phyloP scores from a whole-genome alignment of 2,797 vertebrate genomes.

The Chiloscyllium punctatum region DNA sequence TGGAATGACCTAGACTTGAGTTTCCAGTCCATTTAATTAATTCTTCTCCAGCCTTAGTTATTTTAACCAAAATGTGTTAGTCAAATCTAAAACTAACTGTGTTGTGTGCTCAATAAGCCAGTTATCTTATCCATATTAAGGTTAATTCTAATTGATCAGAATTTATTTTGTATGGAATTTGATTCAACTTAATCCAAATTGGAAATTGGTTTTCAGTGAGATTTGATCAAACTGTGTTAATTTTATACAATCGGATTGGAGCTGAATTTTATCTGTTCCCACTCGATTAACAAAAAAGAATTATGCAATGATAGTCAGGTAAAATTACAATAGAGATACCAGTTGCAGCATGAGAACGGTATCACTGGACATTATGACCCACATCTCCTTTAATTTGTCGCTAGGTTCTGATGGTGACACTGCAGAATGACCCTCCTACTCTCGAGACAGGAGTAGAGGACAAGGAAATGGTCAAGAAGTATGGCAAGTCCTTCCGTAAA shows the following conservation, averaged over 20 bases:
- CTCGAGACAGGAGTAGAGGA: slow-evolving; percentile 39
- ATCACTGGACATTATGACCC: neutral
- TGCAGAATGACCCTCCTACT: slow-evolving; percentile 39
- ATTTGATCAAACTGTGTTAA: neutral
- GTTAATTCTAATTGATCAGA: neutral
- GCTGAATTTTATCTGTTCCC: neutral
- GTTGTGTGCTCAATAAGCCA: neutral
- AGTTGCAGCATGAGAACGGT: neutral
- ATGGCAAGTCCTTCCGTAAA: slow-evolving; percentile 39
- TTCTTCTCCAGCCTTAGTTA: neutral
- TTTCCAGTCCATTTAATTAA: neutral
- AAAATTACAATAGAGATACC: neutral
- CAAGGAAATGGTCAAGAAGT: slow-evolving; percentile 40
- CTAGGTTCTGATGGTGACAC: slow-evolving; percentile 39
- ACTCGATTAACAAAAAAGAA: neutral
- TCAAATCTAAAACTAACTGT: neutral
- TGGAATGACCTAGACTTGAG: neutral
- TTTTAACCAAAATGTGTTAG: neutral
- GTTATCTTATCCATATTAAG: neutral
- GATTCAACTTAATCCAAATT: neutral
- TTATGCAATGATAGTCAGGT: neutral
- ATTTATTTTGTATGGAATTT: neutral
- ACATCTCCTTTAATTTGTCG: neutral
- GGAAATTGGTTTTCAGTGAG: neutral
- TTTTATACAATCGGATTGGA: neutral